phyloP scores from a whole-genome alignment of 1,140 invertebrate genomes.

The Drosophila repletoides region DNA sequence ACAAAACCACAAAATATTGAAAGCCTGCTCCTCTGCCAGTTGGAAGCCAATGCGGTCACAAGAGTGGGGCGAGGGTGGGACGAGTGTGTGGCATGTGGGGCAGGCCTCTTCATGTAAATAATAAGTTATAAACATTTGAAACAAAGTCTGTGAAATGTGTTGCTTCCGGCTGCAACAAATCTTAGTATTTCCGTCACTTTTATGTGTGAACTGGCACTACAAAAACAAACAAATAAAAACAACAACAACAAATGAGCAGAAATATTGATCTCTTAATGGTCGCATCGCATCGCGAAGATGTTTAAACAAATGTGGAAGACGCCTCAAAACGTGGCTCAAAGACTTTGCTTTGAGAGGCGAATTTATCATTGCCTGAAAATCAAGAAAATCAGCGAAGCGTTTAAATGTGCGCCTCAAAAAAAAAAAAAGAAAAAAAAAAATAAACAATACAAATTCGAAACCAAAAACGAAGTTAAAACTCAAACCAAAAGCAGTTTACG shows the following conservation, averaged over 20 bases:
- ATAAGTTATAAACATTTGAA: slow-evolving; percentile 60
- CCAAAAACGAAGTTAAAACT: slow-evolving; percentile 24
- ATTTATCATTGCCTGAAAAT: slow-evolving; percentile 66
- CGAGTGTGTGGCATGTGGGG: too few relatives aligned
- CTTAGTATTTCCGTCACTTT: slow-evolving; percentile 71
- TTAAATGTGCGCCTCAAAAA: slow-evolving; percentile 67
- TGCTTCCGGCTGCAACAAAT: slow-evolving; percentile 75
- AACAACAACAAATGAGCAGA: slow-evolving; percentile 41
- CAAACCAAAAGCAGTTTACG: slow-evolving; percentile 55
- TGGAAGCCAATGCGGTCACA: slow-evolving; percentile 3
- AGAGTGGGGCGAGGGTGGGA: too few relatives aligned
- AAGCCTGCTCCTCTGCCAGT: slow-evolving; percentile 1
- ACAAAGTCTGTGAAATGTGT: slow-evolving; percentile 21
- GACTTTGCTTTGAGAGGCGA: slow-evolving; percentile 14
- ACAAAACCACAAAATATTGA: slow-evolving; percentile 10
- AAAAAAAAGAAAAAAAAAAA: slow-evolving; percentile 8
- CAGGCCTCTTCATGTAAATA: slow-evolving; percentile 62
- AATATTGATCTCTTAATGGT: slow-evolving; percentile 75
- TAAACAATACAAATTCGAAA: slow-evolving; percentile 15
- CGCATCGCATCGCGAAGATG: slow-evolving; percentile 54
- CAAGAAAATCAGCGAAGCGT: slow-evolving; percentile 61
- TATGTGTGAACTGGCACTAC: slow-evolving; percentile 58
- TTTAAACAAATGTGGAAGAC: slow-evolving; percentile 45
- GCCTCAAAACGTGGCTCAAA: slow-evolving; percentile 41
- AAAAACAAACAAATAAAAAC: slow-evolving; percentile 8